Conservation (phyloP, 2,797 vertebrate species). For the Sphenopsis melanotis region DNA sequence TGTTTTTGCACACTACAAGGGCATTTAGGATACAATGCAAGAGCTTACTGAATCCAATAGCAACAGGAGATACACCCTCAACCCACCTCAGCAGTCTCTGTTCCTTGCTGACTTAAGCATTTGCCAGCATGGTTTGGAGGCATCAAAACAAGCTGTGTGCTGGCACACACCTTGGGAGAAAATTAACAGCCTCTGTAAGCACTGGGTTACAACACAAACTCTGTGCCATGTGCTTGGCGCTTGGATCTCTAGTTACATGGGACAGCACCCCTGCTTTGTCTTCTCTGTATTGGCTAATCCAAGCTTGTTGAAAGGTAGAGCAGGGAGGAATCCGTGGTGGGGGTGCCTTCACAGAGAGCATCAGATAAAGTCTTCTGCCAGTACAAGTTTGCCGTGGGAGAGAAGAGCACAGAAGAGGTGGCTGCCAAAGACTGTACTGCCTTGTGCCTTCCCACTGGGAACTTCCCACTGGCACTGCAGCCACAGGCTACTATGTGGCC, state of each 20-base stretch:
- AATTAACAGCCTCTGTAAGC: background rate
- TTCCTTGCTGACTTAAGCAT: background rate
- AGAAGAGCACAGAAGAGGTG: background rate
- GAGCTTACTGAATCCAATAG: background rate
- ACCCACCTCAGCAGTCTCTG: background rate
- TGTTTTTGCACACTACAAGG: background rate
- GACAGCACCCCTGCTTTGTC: background rate
- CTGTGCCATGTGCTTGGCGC: background rate
- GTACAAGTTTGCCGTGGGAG: background rate
- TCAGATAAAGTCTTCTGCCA: background rate
- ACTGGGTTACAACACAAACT: background rate
- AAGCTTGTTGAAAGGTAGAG: background rate
- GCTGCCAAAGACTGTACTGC: background rate
- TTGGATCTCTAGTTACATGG: background rate
- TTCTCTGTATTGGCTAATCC: background rate
- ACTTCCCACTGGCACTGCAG: fast-evolving
- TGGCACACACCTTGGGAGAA: background rate
- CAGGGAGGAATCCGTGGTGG: background rate
- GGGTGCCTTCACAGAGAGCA: background rate
- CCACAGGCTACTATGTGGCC: too few species aligned
- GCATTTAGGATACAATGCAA: fast-evolving
- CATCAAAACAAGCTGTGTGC: slow-evolving; percentile 16
- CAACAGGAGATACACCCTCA: background rate
- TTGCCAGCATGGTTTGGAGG: slow-evolving; percentile 10
- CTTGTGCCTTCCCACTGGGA: background rate